Base-by-base conservation (phyloP, 2,797 vertebrate genomes). In the Rhinatrema bivittatum region DNA sequence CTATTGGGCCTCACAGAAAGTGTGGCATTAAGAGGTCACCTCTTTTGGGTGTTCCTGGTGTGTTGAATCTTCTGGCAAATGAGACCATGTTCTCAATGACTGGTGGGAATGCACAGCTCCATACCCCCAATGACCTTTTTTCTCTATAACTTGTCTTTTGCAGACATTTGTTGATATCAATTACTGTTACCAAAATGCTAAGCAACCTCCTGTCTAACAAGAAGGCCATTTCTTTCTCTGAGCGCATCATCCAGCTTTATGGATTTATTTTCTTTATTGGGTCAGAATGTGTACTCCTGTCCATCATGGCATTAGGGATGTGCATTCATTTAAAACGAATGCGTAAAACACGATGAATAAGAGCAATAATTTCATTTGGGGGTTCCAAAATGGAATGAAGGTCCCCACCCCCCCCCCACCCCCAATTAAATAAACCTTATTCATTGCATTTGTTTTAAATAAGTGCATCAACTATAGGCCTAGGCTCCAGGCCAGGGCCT, bases 121-220 rank as follows among this genome's bases (percentile, higher is more conserved):
- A 70, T 22, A 59, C n/a, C 28, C 1, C 61, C 66, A 7, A 72
- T 69, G 65, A 72, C 64, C 32, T 66, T 49, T 24, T 42, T 66
- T 8, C 31, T 72, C 19, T 54, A 52, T 7, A 53, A 45, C 13
- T 39, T 72, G 18, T 72, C 68, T 22, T 46, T 46, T 10, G 34
- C 65, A 18, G 66, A 72, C 25, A 29, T 68, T 27, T 55, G 37
- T 56, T 68, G 30, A 65, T 50, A 7, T 63, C 56, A 6, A 47
- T 53, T 6, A 60, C 51, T 3, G 45, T 53, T 8, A n/a, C n/a
- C n/a, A n/a, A n/a, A n/a, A n/a, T n/a, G n/a, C n/a, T n/a, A n/a
- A n/a, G n/a, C n/a, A n/a, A 62, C 22, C 38, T 66, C 9, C 30
- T 56, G 11, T 45, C 30, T 5, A 29, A 46, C n/a, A 41, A 15